phyloP scores from a whole-genome alignment of 35 echinoderm and acorn worm species.

The Ophioderma brevispina region DNA sequence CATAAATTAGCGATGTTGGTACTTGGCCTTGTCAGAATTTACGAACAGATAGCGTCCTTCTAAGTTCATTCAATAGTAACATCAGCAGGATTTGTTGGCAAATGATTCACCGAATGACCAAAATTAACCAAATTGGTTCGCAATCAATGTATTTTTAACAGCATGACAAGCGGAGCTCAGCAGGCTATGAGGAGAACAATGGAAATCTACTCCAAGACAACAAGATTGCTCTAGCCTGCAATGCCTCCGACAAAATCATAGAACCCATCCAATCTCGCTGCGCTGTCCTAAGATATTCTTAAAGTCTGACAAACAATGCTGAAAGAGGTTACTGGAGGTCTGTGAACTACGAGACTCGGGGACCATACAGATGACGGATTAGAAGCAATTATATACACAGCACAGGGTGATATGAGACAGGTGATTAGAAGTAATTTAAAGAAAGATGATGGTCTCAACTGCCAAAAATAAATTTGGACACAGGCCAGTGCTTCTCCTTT shows the following conservation, averaged over 20 bases:
- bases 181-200: slow-evolving; percentile 91
- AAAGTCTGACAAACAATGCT: slow-evolving; percentile 84
- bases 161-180: slow-evolving; percentile 94
- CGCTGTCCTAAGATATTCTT: slow-evolving; percentile 89
- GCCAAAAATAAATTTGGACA: too few species aligned
- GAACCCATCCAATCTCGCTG: slow-evolving; percentile 97
- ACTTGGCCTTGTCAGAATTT: too few species aligned
- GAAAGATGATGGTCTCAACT: too few species aligned
- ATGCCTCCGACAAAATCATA: slow-evolving; percentile 95
- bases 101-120: too few species aligned
- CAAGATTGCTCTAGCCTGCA: slow-evolving; percentile 91
- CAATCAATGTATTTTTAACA: too few species aligned
- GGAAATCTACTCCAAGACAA: slow-evolving; percentile 98
- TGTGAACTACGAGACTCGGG: slow-evolving; percentile 69
- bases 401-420: slow-evolving; percentile 98
- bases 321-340: slow-evolving; percentile 73
- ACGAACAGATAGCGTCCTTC: too few species aligned
- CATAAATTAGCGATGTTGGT: too few species aligned
- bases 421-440: too few species aligned
- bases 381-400: slow-evolving; percentile 97
- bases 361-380: slow-evolving; percentile 81
- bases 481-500: too few species aligned
- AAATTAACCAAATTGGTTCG: too few species aligned
- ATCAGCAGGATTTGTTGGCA: too few species aligned
- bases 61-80: too few species aligned